Evolutionary conservation across 2,797 vertebrate genomes (phyloP), one percentile per base, ranked within the genome.

Genomic region (Crotalus adamanteus): DNA sequence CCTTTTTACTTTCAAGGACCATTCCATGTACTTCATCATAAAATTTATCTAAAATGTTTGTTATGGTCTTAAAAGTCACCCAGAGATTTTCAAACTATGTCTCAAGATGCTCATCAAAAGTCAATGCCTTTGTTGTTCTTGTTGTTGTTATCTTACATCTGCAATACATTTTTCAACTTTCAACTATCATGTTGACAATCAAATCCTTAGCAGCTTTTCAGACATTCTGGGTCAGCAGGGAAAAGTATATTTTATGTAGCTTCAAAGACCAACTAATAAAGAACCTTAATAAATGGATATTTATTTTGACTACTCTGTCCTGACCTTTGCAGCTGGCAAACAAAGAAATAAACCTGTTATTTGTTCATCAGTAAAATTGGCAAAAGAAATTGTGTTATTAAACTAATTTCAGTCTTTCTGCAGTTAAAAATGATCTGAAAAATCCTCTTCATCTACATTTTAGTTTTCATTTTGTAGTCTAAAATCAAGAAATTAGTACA

Each of bases 401-500:
- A 13, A 2, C 86, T 14, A 31, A 63, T 61, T 25, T 51, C 14
- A 18, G 13, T 61, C 63, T 16, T 86, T 37, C 51, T 55, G 55
- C 26, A 37, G 0, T 63, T 63, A 60, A 55, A 87, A 37, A 1
- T 26, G 59, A 65, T 26, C 28, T 55, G 59, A 86, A 3, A 65
- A 63, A 87, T 37, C n/a, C 3, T 91, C 31, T n/a, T 20, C 31
- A 86, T 91, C 1, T 91, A 20, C 83, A 91, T 91, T 63, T 86
- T 63, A 60, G n/a, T 86, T 91, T 86, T 28, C 42, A 86, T 91
- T 60, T 53, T 91, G 11, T 53, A 59, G 25, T 63, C 90, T 86
- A 91, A 91, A 55, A 91, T 93, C 73, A 94, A 93, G 93, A 51
- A 91, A 69, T 60, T 95, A 93, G 94, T 87, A 37, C 85, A 95